Evolutionary conservation across 2,113 vertebrate species (phyloP).

Genomic region (Emydocephalus ijimae): DNA sequence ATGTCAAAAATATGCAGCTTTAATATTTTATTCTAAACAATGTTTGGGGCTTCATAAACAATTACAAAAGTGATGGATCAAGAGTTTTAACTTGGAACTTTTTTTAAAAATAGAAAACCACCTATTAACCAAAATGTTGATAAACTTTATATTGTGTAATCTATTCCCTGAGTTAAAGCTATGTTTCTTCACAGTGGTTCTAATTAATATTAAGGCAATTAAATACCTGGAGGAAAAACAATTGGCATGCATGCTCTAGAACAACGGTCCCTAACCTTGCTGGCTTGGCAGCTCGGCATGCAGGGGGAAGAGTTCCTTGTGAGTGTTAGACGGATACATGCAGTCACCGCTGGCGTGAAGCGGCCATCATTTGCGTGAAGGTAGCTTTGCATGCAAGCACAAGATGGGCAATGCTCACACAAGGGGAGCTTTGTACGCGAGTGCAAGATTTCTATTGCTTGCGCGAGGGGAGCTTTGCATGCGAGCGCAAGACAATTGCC

Average conservation of each 20-base stretch:
- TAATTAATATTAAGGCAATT: not conserved
- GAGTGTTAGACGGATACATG: no score
- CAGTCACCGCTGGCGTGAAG: no score
- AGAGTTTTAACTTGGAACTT: constrained; percentile 53
- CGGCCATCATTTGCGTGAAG: no score
- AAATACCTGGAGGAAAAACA: not conserved
- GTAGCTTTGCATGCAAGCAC: no score
- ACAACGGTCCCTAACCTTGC: not conserved
- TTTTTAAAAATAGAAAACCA: constrained; percentile 42
- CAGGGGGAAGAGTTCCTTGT: no score
- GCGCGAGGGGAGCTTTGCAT: no score
- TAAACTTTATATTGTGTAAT: not conserved
- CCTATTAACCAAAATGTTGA: constrained; percentile 10
- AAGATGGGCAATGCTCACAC: no score
- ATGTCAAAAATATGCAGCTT: constrained; percentile 39
- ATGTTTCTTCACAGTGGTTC: not conserved
- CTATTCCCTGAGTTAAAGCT: rapidly evolving
- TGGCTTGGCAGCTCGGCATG: no score
- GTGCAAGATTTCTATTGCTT: no score
- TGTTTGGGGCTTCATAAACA: constrained; percentile 38
- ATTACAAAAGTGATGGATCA: not conserved
- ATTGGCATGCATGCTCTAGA: not conserved
- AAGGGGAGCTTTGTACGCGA: no score
- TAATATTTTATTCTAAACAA: constrained; percentile 45
- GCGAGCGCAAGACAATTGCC: no score